These are phyloP conservation scores for Pseudobourletiella spinata DNA, from an alignment of 1,140 invertebrate species.

Conservation along the genomic window DNA sequence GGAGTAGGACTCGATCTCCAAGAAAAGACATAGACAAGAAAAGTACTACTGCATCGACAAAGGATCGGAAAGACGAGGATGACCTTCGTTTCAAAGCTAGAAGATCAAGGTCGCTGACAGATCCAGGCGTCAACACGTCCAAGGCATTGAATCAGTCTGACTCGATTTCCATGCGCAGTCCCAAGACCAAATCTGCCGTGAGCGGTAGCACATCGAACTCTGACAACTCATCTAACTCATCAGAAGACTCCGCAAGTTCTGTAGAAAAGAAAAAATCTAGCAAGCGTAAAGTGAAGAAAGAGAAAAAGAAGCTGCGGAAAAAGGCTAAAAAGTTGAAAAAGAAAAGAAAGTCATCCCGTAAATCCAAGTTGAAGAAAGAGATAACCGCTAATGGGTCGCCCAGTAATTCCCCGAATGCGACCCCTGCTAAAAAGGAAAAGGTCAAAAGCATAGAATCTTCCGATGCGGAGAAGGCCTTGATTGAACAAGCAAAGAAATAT, in stretches of 20 bases:
- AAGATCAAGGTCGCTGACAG: too few species aligned
- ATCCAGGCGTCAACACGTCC: too few species aligned
- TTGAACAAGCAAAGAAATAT: constrained; percentile 39
- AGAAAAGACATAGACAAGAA: too few species aligned
- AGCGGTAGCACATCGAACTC: too few species aligned
- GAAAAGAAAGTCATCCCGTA: constrained; percentile 4
- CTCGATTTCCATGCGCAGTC: too few species aligned
- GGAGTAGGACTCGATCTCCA: too few species aligned
- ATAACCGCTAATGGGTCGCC: not conserved
- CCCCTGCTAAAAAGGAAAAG: not conserved
- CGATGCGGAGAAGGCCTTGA: constrained; percentile 26
- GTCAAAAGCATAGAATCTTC: constrained; percentile 3
- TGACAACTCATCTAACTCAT: too few species aligned
- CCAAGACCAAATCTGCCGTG: too few species aligned
- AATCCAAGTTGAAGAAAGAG: not conserved
- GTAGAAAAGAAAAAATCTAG: not conserved
- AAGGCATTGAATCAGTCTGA: too few species aligned
- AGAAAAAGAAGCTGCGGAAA: constrained; percentile 8
- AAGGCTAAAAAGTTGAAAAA: constrained; percentile 9
- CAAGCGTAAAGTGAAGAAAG: not conserved
- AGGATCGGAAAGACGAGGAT: too few species aligned
- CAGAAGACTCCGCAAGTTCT: not conserved
- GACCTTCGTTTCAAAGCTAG: too few species aligned
- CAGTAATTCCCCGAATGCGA: not conserved
- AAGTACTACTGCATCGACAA: too few species aligned